Base-by-base conservation (phyloP, 2,797 vertebrate genomes). In the Dermochelys coriacea region DNA sequence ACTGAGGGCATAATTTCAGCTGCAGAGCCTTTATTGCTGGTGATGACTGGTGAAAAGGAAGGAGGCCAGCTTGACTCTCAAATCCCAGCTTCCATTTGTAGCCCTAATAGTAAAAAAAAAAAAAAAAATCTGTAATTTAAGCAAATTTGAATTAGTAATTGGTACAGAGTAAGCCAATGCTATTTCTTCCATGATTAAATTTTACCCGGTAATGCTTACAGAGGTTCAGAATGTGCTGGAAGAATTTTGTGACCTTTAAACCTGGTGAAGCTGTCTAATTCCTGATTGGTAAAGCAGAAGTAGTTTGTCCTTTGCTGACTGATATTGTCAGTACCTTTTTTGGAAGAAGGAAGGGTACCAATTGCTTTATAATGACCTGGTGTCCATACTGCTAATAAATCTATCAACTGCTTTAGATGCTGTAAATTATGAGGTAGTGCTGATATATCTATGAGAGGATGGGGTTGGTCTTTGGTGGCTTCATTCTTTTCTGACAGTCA, bases 381-480 rank as follows among this genome's bases (percentile, higher is more conserved):
- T 45, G 25, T 16, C 18, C 81, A 0, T 51, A n/a, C 1, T 10
- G 23, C 45, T 50, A 84, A 37, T 52, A 50, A 59, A 84, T 31
- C 16, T 45, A 2, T 11, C 82, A 80, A 88, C 64, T 82, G 12
- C 16, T 78, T 77, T 0, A 0, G 0, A 61, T 19, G 25, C 15
- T 0, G 0, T 50, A 34, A 25, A 19, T 37, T 71, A 41, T 71
- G 37, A 37, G n/a, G 19, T 71, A 71, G 37, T 71, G 21, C 10
- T 71, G 37, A 71, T 41, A 71, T 71, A 9, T 41, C 54, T 79
- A 34, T 51, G 57, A 6, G 50, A 1, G 0, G 16, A 1, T 0
- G 11, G 57, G 81, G 6, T 19, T 55, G 59, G 50, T 61, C 41
- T 80, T 47, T 8, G 2, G 80, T 49, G 41, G 4, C 41, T 41